Evolutionary conservation across 2,797 vertebrate genomes (phyloP).

Genomic region (Taeniopygia guttata): DNA sequence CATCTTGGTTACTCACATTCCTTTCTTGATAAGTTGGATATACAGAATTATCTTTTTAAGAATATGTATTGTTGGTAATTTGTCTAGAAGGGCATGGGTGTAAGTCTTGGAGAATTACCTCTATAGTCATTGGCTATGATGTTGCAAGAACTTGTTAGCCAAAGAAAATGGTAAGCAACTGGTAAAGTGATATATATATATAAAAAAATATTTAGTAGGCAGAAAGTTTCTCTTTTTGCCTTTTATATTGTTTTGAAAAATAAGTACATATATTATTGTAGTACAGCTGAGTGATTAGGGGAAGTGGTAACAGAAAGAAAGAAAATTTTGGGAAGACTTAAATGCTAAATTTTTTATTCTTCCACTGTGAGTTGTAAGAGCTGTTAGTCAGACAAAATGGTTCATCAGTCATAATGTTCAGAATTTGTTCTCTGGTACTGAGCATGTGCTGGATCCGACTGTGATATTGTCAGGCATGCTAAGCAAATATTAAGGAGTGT

Average conservation of each 20-base stretch:
- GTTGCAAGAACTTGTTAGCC: not conserved
- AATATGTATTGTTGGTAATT: not conserved
- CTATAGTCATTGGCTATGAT: not conserved
- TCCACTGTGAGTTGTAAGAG: not conserved
- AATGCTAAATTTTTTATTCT: not conserved
- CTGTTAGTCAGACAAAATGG: not conserved
- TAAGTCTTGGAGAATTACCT: not conserved
- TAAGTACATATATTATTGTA: not conserved
- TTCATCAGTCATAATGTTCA: not conserved
- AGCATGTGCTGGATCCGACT: not conserved
- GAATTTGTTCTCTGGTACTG: not conserved
- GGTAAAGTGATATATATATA: not conserved
- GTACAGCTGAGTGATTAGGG: not conserved
- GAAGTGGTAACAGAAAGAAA: not conserved
- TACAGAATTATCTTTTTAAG: not conserved
- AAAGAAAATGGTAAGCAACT: not conserved
- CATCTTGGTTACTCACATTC: not conserved
- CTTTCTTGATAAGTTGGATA: not conserved
- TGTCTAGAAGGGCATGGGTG: not conserved
- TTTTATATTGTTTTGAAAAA: not conserved
- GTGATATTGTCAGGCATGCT: not conserved
- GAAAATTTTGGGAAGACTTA: not conserved
- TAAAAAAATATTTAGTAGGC: not conserved
- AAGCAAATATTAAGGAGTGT: conserved; percentile 4
- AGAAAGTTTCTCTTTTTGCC: not conserved